These are phyloP conservation scores for Fissipunctia ypsillon DNA, from an alignment of 2,888 invertebrate species.

Conservation along the genomic window DNA sequence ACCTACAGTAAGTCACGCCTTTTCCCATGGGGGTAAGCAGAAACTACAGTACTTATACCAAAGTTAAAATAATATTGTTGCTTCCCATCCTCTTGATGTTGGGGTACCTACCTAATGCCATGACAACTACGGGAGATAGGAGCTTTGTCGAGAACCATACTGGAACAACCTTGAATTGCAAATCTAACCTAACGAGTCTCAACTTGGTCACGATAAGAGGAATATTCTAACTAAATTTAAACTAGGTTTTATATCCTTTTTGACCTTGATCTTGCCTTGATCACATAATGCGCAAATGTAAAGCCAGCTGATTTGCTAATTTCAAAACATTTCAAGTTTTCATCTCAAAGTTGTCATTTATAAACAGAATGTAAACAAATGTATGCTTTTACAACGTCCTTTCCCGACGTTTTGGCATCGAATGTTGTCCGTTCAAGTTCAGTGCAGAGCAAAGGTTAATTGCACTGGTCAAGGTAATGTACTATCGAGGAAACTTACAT, in stretches of 20 bases:
- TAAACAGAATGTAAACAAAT: slow-evolving; percentile 15
- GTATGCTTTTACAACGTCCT: slow-evolving; percentile 1
- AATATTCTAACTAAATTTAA: background rate
- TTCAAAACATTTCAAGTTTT: slow-evolving; percentile 13
- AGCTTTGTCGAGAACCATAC: background rate
- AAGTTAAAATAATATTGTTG: no score
- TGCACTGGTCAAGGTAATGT: slow-evolving; percentile 45
- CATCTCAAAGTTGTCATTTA: slow-evolving; percentile 4
- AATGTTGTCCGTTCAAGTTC: slow-evolving; percentile 17
- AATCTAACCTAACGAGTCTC: background rate
- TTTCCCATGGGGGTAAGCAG: background rate
- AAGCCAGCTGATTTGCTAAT: slow-evolving; percentile 15
- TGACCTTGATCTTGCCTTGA: slow-evolving; percentile 8
- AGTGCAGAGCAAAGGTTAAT: slow-evolving; percentile 45
- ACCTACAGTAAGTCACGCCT: background rate
- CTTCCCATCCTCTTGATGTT: no score
- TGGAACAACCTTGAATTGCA: background rate
- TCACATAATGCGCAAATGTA: background rate
- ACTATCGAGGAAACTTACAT: no score
- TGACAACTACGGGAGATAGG: background rate
- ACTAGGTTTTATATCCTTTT: background rate
- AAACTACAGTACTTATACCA: background rate
- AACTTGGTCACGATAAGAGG: background rate
- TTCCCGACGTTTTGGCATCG: slow-evolving; percentile 3
- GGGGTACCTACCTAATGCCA: background rate